These are phyloP conservation scores for Dallia pectoralis DNA, from an alignment of 2,797 vertebrate genomes.

Conservation along the genomic window DNA sequence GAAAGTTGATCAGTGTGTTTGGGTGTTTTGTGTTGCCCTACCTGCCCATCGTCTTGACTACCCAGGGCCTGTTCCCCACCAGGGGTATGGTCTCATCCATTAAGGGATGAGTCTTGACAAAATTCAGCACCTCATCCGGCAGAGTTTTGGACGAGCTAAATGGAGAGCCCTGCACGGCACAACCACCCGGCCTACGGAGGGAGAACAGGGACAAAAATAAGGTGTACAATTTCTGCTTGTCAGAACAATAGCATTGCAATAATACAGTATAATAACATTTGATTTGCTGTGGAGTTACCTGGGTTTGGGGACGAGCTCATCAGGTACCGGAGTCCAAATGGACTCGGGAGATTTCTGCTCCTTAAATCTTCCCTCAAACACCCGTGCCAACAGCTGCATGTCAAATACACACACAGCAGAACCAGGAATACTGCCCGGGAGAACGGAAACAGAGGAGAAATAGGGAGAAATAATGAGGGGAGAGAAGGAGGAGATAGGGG, in stretches of 20 bases:
- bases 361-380: slow-evolving; percentile 93
- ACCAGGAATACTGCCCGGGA: slow-evolving; percentile 84
- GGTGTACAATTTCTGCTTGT: not conserved
- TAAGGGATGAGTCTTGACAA: slow-evolving; percentile 93
- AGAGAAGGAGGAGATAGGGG: slow-evolving; percentile 20
- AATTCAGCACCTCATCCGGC: slow-evolving; percentile 93
- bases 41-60: slow-evolving; percentile 92
- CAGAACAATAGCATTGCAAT: not conserved
- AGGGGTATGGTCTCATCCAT: slow-evolving; percentile 94
- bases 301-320: slow-evolving; percentile 90
- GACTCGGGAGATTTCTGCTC: slow-evolving; percentile 96
- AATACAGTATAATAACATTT: not conserved
- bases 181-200: slow-evolving; percentile 84
- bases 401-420: slow-evolving; percentile 96
- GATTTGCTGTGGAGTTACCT: slow-evolving; percentile 75
- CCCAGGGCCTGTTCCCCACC: slow-evolving; percentile 88
- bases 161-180: slow-evolving; percentile 84
- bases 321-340: slow-evolving; percentile 93
- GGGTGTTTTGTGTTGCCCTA: slow-evolving; percentile 48
- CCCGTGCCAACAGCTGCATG: slow-evolving; percentile 90
- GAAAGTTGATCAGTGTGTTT: not conserved
- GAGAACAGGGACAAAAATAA: not conserved
- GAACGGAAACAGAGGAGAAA: slow-evolving; percentile 1
- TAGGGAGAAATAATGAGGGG: slow-evolving; percentile 5
- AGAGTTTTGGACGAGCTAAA: slow-evolving; percentile 92